A percentile compares a stretch with the other conserved stretches of the same genome.
phyloP scores from a whole-genome alignment of 2,888 invertebrate species.

The Mechanitis messenoides region DNA sequence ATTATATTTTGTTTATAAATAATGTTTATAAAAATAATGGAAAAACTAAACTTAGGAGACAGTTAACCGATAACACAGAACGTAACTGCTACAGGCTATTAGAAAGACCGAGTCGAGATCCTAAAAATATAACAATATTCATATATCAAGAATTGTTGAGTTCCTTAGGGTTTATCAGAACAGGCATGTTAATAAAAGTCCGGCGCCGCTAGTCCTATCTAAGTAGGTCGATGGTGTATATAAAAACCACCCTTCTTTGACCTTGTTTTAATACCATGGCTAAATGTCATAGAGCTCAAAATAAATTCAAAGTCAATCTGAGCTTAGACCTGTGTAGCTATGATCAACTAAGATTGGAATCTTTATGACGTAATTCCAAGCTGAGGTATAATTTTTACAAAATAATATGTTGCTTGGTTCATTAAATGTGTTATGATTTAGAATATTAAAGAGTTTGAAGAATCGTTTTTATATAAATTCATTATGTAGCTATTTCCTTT shows the following conservation, averaged over 20 bases:
- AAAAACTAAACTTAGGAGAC: too few species aligned
- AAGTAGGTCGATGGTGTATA: constrained; percentile 51
- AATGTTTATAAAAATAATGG: too few species aligned
- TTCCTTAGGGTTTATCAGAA: constrained; percentile 10
- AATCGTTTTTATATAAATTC: neutral
- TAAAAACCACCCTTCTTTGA: constrained; percentile 36
- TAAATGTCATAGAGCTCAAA: constrained; percentile 12
- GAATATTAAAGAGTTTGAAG: neutral
- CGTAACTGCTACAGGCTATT: too few species aligned
- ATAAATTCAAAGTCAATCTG: neutral
- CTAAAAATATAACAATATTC: too few species aligned
- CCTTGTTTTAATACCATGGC: constrained; percentile 24
- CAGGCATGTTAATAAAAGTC: constrained; percentile 26
- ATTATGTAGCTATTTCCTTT: too few species aligned
- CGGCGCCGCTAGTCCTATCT: constrained; percentile 43
- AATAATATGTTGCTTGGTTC: neutral
- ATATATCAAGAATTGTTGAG: too few species aligned
- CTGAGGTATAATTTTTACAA: neutral
- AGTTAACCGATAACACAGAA: too few species aligned
- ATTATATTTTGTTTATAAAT: too few species aligned
- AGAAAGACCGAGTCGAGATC: too few species aligned
- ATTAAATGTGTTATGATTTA: neutral
- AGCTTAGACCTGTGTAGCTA: neutral
- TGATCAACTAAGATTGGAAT: neutral
- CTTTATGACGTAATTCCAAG: neutral